Base-by-base conservation (phyloP, 2,113 vertebrate genomes). In the Thinocorus orbignyianus region DNA sequence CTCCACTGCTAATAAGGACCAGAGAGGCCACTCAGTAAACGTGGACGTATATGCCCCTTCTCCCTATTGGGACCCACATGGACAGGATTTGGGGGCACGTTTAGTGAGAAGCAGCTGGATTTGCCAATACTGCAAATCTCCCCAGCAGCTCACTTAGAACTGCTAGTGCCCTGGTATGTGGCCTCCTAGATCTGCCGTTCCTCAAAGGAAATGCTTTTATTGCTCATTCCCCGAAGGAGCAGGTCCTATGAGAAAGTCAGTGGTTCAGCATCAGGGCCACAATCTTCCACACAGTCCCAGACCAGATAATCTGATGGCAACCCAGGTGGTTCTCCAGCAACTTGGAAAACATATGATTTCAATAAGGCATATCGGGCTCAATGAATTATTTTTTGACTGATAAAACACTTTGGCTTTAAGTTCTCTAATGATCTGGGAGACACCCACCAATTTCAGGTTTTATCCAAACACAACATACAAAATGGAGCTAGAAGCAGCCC, bases 31-130 rank as follows among this genome's bases (percentile, higher is more conserved):
- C 14, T 66, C 12, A 58, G 17, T 13, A 41, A 12, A 3, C 39
- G 15, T 2, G 3, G 22, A 49, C 11, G 31, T 1, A 1, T 13
- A n/a, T 0, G 1, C 2, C 66, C 6, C 11, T 48, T 20, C 57
- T 33, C 11, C 19, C 10, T 7, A 1, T 2, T 2, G 8, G 28
- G 48, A 60, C 18, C 14, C 37, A 2, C 28, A 25, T 9, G 18
- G 18, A 41, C 17, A 62, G 7, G 12, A 64, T 31, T 46, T 41
- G 6, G 10, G 4, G 10, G 1, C 13, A 35, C 4, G 17, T n/a
- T 71, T 62, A 54, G 13, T 8, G 6, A 66, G 23, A 48, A 74
- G n/a, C 4, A 51, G 1, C 8, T 77, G 28, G 22, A 69, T 15
- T 17, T 42, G 9, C 13, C 26, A 48, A 9, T 15, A 51, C 5